Evolutionary conservation across 2,888 invertebrate genomes (phyloP).

Genomic region (Pharmacophagus antenor): DNA sequence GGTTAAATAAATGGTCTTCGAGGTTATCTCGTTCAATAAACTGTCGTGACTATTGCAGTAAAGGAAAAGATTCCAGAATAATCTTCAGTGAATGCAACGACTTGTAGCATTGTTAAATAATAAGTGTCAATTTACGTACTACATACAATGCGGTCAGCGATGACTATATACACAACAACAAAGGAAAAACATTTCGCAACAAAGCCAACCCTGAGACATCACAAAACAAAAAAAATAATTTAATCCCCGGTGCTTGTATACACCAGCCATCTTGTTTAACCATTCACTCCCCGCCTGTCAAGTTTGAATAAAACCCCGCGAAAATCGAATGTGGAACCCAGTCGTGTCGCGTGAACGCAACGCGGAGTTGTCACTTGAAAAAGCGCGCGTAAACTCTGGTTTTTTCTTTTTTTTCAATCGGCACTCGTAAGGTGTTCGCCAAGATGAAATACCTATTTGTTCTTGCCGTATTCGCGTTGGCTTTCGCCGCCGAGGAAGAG

Average conservation of each 20-base stretch:
- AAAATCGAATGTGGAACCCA: conserved; percentile 58
- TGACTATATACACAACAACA: conserved; percentile 26
- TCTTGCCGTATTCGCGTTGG: conserved; percentile 74
- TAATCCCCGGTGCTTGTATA: conserved; percentile 30
- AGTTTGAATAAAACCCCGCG: conserved; percentile 62
- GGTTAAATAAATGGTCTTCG: not conserved
- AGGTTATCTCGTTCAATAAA: conserved; percentile 14
- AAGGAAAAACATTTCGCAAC: conserved; percentile 52
- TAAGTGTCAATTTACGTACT: conserved; percentile 5
- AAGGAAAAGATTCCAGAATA: conserved; percentile 11
- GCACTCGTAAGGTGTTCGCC: conserved; percentile 54
- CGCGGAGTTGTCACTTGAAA: conserved; percentile 50
- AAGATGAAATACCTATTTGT: conserved; percentile 81
- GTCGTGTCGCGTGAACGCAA: conserved; percentile 59
- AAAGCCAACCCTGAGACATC: conserved; percentile 56
- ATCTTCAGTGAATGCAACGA: conserved; percentile 8
- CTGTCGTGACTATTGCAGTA: conserved; percentile 2
- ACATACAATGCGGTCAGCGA: conserved; percentile 22
- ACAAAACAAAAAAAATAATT: conserved; percentile 33
- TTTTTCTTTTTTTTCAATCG: conserved; percentile 46
- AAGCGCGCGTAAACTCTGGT: conserved; percentile 50
- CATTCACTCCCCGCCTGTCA: conserved; percentile 63
- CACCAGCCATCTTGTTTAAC: conserved; percentile 42
- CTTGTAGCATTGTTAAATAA: conserved; percentile 10
- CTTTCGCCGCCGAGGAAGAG: conserved; percentile 80